These are phyloP conservation scores for Cyanoramphus novaezelandiae DNA, from an alignment of 2,113 vertebrate species.

Conservation along the genomic window DNA sequence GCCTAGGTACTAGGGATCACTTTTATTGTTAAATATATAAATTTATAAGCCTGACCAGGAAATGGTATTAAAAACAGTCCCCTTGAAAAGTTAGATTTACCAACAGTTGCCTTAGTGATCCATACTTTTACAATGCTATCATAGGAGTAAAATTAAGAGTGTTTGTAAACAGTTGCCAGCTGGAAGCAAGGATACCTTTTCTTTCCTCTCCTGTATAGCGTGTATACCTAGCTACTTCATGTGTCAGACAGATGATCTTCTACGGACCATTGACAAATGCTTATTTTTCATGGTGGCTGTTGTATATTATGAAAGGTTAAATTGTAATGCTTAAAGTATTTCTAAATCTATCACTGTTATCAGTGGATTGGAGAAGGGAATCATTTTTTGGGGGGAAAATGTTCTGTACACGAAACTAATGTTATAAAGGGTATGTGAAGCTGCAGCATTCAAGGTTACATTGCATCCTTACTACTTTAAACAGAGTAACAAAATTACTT, in stretches of 20 bases:
- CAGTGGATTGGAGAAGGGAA: neutral
- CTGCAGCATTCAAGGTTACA: neutral
- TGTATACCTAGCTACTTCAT: neutral
- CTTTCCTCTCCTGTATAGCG: neutral
- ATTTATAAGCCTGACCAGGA: neutral
- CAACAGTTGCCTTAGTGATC: neutral
- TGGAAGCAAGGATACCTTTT: neutral
- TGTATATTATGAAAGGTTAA: neutral
- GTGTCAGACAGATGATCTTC: neutral
- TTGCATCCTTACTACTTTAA: neutral
- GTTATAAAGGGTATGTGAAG: neutral
- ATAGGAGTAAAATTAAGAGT: neutral
- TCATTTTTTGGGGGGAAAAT: neutral
- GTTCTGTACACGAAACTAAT: neutral
- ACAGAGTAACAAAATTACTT: constrained; percentile 22
- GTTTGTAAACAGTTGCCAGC: neutral
- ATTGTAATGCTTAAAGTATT: constrained; percentile 10
- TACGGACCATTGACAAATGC: neutral
- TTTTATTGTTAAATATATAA: neutral
- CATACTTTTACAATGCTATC: neutral
- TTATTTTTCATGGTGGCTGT: constrained; percentile 10
- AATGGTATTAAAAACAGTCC: neutral
- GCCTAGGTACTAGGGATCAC: neutral
- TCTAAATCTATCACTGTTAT: constrained; percentile 32
- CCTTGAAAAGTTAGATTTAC: neutral